Base-by-base conservation (phyloP, 2,797 vertebrate genomes). In the Carapus acus region DNA sequence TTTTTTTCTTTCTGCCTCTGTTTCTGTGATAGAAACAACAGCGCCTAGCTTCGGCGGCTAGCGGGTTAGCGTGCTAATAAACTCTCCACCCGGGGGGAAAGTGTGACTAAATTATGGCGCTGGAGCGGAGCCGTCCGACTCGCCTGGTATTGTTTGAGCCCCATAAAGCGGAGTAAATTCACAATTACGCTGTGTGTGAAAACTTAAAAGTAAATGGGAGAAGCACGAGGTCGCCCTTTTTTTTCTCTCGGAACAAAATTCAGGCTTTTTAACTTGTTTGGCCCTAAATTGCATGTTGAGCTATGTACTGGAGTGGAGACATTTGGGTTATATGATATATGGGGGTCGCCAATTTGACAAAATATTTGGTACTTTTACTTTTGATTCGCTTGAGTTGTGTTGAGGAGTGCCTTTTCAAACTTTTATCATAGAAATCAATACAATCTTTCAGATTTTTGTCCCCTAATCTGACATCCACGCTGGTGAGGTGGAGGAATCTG, bases 91-190 rank as follows among this genome's bases (percentile, higher is more conserved):
- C 53, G 60, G 9, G 64, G 49, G 71, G 76, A 78, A 81, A 85
- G 81, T 80, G 82, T 77, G 77, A 80, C 79, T 21, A 61, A 59
- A 63, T 78, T 65, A 83, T 84, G 81, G 80, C 79, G 82, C 80
- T 81, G 1, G 73, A 49, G 58, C 67, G 72, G 59, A 77, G 20
- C 67, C 65, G 11, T 45, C 54, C 36, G 24, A 64, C 44, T 2
- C 27, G 22, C 43, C 16, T 71, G 60, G 69, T 66, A 23, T 60
- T 67, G 64, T 76, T 65, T 54, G 17, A 20, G 16, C 15, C 1
- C 27, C 20, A 15, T 22, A 20, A 34, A 49, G 14, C 2, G 13
- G 7, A 12, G 8, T 5, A 1, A 4, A 4, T 7, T n/a, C 6
- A 24, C 8, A 5, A 15, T 13, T 24, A 36, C 42, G 43, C 9